phyloP scores from a whole-genome alignment of 2,113 vertebrate species.

The Columba janthina region DNA sequence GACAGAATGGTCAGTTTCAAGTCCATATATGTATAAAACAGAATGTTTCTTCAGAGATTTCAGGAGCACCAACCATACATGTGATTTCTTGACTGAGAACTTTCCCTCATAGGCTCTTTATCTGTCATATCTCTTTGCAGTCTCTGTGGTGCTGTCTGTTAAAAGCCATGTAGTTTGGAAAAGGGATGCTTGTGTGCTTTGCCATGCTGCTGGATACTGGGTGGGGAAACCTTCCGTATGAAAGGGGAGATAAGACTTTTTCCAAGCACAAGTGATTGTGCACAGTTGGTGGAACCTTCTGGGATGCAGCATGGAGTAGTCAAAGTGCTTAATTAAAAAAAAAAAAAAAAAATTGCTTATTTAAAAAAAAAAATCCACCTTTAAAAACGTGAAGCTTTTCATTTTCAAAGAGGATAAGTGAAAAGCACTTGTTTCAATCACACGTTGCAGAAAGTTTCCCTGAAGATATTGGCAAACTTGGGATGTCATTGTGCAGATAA shows the following conservation, averaged over 20 bases:
- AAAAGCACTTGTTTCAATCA: not conserved
- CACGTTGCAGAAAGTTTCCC: not conserved
- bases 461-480: not conserved
- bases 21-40: not conserved
- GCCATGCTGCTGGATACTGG: not conserved
- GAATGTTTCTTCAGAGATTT: not conserved
- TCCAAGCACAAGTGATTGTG: not conserved
- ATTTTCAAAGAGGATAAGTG: not conserved
- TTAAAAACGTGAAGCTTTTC: not conserved
- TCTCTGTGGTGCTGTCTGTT: not conserved
- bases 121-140: not conserved
- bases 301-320: not conserved
- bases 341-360: not conserved
- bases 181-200: not conserved
- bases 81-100: not conserved
- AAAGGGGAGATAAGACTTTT: not conserved
- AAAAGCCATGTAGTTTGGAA: not conserved
- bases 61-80: accelerated
- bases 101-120: not conserved
- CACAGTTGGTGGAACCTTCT: not conserved
- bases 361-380: not conserved
- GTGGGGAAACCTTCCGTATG: not conserved
- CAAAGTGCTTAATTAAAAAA: not conserved
- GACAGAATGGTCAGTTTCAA: not conserved
- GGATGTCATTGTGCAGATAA: not conserved